phyloP scores from a whole-genome alignment of 2,888 invertebrate genomes.

The Drosophila putrida region DNA sequence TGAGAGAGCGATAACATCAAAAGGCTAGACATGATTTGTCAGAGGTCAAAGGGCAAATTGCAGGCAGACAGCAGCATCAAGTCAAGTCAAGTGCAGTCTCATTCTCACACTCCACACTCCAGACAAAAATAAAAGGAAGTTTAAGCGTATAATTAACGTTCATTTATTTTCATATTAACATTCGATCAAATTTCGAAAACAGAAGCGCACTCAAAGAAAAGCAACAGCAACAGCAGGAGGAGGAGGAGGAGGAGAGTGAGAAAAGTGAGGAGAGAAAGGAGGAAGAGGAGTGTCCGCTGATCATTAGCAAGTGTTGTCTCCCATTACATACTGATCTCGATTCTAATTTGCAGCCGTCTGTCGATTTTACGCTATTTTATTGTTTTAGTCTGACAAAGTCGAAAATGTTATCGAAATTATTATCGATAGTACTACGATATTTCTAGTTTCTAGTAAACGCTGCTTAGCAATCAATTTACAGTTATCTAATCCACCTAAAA shows the following conservation, averaged over 20 bases:
- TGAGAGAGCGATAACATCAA: constrained; percentile 81
- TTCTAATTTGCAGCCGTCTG: constrained; percentile 44
- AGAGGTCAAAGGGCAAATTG: constrained; percentile 54
- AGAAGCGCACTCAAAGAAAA: not conserved
- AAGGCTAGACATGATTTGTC: constrained; percentile 80
- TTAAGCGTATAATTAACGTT: constrained; percentile 79
- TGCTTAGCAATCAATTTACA: too few relatives aligned
- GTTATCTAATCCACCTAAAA: too few relatives aligned
- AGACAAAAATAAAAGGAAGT: constrained; percentile 31
- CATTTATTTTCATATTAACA: constrained; percentile 83
- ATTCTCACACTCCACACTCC: constrained; percentile 59
- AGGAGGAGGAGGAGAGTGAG: not conserved
- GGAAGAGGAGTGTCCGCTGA: constrained; percentile 19
- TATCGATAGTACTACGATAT: not conserved
- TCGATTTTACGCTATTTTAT: constrained; percentile 51
- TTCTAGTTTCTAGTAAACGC: too few relatives aligned
- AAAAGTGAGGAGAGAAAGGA: not conserved
- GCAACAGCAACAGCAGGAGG: not conserved
- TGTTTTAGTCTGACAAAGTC: not conserved
- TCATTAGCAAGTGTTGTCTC: constrained; percentile 51
- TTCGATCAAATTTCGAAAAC: constrained; percentile 60
- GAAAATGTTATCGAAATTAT: not conserved
- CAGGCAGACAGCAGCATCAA: not conserved
- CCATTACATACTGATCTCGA: not conserved
- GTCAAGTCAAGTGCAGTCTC: constrained; percentile 58